Evolutionary conservation across 2,797 vertebrate species (phyloP).

Genomic region (Calcarius lapponicus): DNA sequence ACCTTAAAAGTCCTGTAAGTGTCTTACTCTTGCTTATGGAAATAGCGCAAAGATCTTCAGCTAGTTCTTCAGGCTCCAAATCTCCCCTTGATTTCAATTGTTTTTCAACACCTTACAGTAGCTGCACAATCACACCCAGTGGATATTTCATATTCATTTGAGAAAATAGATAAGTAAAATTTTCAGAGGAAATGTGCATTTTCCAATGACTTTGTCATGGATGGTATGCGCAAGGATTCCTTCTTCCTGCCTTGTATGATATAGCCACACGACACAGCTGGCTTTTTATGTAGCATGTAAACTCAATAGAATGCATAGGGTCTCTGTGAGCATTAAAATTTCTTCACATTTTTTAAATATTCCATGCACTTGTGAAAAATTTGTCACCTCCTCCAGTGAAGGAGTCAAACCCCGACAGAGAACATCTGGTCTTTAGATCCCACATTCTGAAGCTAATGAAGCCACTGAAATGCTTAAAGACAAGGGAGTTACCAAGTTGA

Average conservation of each 20-base stretch:
- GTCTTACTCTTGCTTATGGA: neutral
- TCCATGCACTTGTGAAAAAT: neutral
- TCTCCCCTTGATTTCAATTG: neutral
- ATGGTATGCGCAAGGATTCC: neutral
- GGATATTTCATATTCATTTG: neutral
- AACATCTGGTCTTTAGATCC: neutral
- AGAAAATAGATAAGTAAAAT: neutral
- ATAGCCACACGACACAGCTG: neutral
- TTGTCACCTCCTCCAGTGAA: neutral
- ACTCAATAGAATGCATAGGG: neutral
- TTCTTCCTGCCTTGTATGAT: neutral
- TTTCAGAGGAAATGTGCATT: neutral
- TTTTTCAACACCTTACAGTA: neutral
- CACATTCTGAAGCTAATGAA: neutral
- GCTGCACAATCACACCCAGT: neutral
- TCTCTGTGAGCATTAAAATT: neutral
- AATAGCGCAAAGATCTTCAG: neutral
- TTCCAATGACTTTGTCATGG: neutral
- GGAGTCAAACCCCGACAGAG: neutral
- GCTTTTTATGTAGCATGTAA: neutral
- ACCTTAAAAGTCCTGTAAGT: neutral
- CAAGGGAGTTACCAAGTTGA: neutral
- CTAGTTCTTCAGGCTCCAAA: neutral
- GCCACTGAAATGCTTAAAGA: neutral
- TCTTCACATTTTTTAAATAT: neutral